These are phyloP conservation scores for Tolmerus cingulatus DNA, from an alignment of 2,888 invertebrate genomes.

Conservation along the genomic window DNA sequence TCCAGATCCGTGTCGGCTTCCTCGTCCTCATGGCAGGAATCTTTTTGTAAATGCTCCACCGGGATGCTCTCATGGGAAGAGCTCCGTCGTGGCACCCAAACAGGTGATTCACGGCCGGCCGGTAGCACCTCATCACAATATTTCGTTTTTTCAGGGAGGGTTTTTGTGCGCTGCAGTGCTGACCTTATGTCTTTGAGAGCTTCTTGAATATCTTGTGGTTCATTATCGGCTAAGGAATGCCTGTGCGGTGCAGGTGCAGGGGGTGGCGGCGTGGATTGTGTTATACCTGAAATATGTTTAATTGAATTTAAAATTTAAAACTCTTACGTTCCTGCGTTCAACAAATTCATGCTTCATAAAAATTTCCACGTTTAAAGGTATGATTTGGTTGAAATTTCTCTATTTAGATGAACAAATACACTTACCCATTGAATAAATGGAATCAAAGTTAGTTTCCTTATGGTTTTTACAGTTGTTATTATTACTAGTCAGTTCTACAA, in stretches of 20 bases:
- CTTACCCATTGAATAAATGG: constrained; percentile 57
- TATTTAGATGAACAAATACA: neutral
- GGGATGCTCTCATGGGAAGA: constrained; percentile 49
- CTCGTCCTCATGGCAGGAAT: constrained; percentile 71
- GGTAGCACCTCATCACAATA: constrained; percentile 60
- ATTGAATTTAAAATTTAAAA: neutral
- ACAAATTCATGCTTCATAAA: neutral
- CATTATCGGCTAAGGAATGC: constrained; percentile 58
- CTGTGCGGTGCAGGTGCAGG: constrained; percentile 75
- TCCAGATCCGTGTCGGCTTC: constrained; percentile 98
- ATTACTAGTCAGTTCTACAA: constrained; percentile 44
- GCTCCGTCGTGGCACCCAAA: constrained; percentile 60
- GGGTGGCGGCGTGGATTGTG: constrained; percentile 69
- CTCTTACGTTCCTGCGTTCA: neutral
- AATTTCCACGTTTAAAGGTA: neutral
- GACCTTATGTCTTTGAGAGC: constrained; percentile 86
- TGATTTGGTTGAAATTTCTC: neutral
- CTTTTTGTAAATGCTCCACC: constrained; percentile 42
- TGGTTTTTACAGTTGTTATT: constrained; percentile 44
- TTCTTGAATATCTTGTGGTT: constrained; percentile 67
- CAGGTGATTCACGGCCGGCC: constrained; percentile 59
- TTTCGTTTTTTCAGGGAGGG: constrained; percentile 59
- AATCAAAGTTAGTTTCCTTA: constrained; percentile 54
- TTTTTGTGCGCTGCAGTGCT: constrained; percentile 69
- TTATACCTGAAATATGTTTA: constrained; percentile 48